These are phyloP conservation scores for Anableps anableps DNA, from an alignment of 2,797 vertebrate genomes.

Conservation along the genomic window DNA sequence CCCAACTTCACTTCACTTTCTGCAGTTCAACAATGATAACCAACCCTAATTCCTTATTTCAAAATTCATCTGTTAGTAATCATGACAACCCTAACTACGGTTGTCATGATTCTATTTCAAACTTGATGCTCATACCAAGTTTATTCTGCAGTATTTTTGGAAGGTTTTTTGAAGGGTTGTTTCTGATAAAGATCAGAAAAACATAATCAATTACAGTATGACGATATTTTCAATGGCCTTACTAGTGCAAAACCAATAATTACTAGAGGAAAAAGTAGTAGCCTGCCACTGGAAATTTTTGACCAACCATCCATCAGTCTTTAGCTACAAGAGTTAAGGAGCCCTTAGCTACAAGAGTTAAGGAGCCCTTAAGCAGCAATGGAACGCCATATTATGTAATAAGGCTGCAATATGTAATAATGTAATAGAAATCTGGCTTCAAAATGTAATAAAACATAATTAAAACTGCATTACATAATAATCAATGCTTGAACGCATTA, in stretches of 20 bases:
- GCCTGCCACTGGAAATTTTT: no score
- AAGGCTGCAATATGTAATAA: no score
- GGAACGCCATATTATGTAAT: no score
- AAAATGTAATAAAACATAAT: no score
- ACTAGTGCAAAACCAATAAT: background rate
- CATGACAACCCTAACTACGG: background rate
- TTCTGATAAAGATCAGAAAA: background rate
- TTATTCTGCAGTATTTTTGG: background rate
- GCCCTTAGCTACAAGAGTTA: no score
- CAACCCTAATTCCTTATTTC: background rate
- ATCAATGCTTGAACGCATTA: no score
- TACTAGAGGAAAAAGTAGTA: no score
- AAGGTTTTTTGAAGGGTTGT: background rate
- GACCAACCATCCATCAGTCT: no score
- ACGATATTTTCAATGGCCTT: background rate
- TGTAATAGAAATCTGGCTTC: no score
- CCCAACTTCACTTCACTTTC: constrained; percentile 8
- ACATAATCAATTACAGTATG: background rate
- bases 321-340: no score
- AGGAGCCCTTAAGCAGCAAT: no score
- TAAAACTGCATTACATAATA: no score
- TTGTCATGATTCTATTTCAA: background rate
- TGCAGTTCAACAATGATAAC: background rate
- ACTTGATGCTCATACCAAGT: background rate
- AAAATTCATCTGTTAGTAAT: background rate